Evolutionary conservation across 2,113 vertebrate genomes (phyloP), one percentile per base, ranked within the genome.

Genomic region (Solenodon paradoxus): DNA sequence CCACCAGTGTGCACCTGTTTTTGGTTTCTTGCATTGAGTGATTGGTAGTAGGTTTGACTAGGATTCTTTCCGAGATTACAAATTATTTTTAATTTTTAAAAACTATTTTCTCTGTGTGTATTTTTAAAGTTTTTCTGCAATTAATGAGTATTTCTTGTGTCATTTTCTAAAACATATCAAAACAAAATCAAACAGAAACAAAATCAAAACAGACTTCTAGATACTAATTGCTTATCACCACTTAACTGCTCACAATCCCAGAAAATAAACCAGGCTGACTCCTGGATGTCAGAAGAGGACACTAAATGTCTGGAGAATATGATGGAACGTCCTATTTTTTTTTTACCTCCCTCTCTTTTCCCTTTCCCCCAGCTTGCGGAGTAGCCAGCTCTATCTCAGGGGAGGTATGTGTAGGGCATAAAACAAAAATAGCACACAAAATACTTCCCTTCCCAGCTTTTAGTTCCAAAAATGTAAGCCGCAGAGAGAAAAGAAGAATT

Each of bases 171-270:
- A 83, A 77, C 8, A 4, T 77, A 69, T 49, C n/a, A 57, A 83
- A 42, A 84, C n/a, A n/a, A n/a, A n/a, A n/a, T n/a, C n/a, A n/a
- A n/a, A n/a, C n/a, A n/a, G n/a, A 96, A 84, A 72, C 38, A 95
- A 95, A 95, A 87, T 55, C 28, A 84, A 93, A 88, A 91, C 10
- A 22, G 90, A 75, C 42, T 49, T 26, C 51, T 72, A 47, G 78
- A 13, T 16, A 8, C 42, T 88, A 24, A 75, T 22, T 80, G 7
- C 7, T 49, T 35, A 69, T 35, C 17, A 30, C 32, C 49, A 51
- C 5, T 28, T 51, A 59, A 47, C 42, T 66, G 42, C 68, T 64
- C 78, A 49, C 32, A 20, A 61, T 64, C 49, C 47, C 55, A 72
- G 53, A 92, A 90, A 90, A 49, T 7, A 85, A 2, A 47, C 4